A percentile compares a stretch with the other conserved stretches of the same genome.
Evolutionary conservation across 2,888 invertebrate genomes (phyloP).

Genomic region (Pyralis farinalis): DNA sequence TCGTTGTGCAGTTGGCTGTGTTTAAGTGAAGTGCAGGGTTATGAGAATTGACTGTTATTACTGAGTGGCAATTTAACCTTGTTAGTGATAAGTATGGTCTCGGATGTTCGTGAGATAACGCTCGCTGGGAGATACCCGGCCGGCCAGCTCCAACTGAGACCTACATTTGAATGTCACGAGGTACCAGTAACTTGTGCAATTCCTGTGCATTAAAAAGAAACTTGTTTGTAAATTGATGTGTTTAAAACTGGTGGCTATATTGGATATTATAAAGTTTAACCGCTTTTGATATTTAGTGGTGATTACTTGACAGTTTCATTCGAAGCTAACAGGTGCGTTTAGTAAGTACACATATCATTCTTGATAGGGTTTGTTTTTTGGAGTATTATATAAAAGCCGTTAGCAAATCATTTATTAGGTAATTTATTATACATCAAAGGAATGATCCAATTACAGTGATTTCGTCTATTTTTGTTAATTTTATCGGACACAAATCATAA

Average conservation of each 20-base stretch:
- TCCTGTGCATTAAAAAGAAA: slow-evolving; percentile 16
- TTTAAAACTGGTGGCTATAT: background rate
- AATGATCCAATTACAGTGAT: no score
- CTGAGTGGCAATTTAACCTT: slow-evolving; percentile 8
- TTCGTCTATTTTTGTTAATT: no score
- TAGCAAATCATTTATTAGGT: no score
- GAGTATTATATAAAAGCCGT: no score
- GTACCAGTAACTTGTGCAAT: slow-evolving; percentile 21
- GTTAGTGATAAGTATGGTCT: slow-evolving; percentile 7
- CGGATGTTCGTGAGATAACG: slow-evolving; percentile 8
- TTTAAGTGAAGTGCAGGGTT: slow-evolving; percentile 18
- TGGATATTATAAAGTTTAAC: slow-evolving; percentile 5
- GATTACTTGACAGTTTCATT: background rate
- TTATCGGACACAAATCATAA: no score
- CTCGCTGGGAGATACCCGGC: background rate
- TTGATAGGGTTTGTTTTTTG: no score
- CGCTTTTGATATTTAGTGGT: slow-evolving; percentile 1
- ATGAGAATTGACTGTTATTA: slow-evolving; percentile 20
- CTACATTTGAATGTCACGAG: slow-evolving; percentile 28
- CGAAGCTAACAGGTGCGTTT: background rate
- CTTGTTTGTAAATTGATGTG: slow-evolving; percentile 13
- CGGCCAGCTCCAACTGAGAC: slow-evolving; percentile 12
- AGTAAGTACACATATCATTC: background rate
- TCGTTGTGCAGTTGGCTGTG: slow-evolving; percentile 3
- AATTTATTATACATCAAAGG: no score